phyloP scores from a whole-genome alignment of 1,140 invertebrate species.

The Bacillus rossius region DNA sequence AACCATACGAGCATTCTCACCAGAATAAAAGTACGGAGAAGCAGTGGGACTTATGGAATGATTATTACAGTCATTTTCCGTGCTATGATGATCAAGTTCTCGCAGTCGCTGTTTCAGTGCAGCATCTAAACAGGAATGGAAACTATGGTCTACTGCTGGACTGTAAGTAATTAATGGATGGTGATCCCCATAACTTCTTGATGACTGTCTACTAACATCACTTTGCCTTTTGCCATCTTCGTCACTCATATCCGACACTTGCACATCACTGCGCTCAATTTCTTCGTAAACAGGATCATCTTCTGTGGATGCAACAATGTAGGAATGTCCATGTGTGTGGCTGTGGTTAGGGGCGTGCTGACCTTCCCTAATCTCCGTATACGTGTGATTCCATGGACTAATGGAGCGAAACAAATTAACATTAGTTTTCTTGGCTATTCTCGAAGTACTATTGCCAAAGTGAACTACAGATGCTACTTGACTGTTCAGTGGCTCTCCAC shows the following conservation, averaged over 20 bases:
- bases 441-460: constrained; percentile 23
- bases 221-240: constrained; percentile 69
- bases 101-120: constrained; percentile 45
- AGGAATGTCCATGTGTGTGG: constrained; percentile 23
- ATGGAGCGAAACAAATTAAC: constrained; percentile 33
- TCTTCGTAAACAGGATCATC: constrained; percentile 79
- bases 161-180: constrained; percentile 61
- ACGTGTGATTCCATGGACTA: constrained; percentile 56
- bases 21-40: constrained; percentile 18
- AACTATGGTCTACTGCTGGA: constrained; percentile 36
- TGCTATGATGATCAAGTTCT: constrained; percentile 46
- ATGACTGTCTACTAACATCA: constrained; percentile 68
- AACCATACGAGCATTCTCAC: constrained; percentile 51
- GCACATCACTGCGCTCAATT: constrained; percentile 63
- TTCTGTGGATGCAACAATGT: constrained; percentile 32
- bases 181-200: constrained; percentile 74
- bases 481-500: constrained; percentile 22
- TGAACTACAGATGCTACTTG: constrained; percentile 5
- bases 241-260: constrained; percentile 73
- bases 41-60: neutral
- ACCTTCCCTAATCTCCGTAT: constrained; percentile 55
- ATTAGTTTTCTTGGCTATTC: constrained; percentile 19
- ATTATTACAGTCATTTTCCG: neutral
- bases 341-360: constrained; percentile 32
- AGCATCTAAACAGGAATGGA: constrained; percentile 31